These are phyloP conservation scores for Neoitamus cyanurus DNA, from an alignment of 2,888 invertebrate species.

Conservation along the genomic window DNA sequence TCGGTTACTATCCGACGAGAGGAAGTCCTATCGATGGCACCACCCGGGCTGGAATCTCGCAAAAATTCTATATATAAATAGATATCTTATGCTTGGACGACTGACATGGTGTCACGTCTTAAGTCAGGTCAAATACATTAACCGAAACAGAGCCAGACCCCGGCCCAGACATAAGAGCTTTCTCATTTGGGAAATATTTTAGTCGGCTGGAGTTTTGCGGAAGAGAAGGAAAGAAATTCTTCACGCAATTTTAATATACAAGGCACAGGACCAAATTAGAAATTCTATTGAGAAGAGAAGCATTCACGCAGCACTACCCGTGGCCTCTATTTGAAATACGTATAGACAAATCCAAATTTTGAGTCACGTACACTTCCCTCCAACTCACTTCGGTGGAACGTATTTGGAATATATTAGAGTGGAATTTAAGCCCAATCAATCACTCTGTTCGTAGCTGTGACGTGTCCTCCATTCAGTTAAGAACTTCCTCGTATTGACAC, in stretches of 20 bases:
- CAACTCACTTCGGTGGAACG: background rate
- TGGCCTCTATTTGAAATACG: background rate
- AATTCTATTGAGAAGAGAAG: background rate
- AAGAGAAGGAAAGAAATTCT: background rate
- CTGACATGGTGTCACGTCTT: background rate
- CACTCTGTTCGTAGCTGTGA: background rate
- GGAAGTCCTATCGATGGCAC: background rate
- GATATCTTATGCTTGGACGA: background rate
- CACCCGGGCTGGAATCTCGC: background rate
- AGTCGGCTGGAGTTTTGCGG: background rate
- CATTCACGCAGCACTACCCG: background rate
- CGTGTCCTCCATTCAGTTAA: background rate
- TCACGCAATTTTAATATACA: background rate
- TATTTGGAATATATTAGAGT: background rate
- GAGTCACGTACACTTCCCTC: background rate
- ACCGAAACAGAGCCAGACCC: background rate
- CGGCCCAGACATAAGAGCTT: background rate
- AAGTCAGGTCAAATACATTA: background rate
- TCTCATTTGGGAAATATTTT: background rate
- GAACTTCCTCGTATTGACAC: background rate
- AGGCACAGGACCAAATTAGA: background rate
- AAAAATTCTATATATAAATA: background rate
- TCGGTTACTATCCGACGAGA: background rate
- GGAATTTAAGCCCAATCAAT: background rate
- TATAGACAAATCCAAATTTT: background rate